phyloP scores from a whole-genome alignment of 2,888 invertebrate species.

The Heliconius cydno region DNA sequence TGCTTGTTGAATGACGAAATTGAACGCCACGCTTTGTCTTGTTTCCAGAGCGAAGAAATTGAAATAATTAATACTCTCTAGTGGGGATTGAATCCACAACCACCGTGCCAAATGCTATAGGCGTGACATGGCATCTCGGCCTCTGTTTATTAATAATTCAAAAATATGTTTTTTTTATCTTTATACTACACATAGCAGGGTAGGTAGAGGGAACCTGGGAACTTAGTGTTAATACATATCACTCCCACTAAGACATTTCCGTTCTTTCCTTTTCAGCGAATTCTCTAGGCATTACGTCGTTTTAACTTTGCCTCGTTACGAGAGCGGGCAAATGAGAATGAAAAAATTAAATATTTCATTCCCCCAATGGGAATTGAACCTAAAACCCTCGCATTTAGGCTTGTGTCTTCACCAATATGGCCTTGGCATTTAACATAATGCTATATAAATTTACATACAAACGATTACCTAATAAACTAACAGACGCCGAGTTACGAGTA shows the following conservation, averaged over 20 bases:
- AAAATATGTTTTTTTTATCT: background rate
- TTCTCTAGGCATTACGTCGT: too few relatives aligned
- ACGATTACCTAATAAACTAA: slow-evolving; percentile 15
- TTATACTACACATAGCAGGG: background rate
- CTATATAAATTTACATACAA: slow-evolving; percentile 3
- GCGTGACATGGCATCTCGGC: background rate
- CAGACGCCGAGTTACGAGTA: slow-evolving; percentile 9
- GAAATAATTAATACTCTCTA: background rate
- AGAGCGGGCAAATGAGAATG: too few relatives aligned
- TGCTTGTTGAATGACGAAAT: background rate
- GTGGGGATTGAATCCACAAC: background rate
- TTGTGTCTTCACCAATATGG: too few relatives aligned
- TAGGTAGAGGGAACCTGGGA: background rate
- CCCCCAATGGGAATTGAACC: background rate
- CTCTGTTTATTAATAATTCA: background rate
- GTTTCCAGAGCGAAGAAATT: background rate
- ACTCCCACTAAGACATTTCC: too few relatives aligned
- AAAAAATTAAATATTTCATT: too few relatives aligned
- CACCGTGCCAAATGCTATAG: too few relatives aligned
- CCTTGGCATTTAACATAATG: background rate
- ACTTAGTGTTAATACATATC: background rate
- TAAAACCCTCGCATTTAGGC: background rate
- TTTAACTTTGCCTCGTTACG: too few relatives aligned
- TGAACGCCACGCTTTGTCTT: background rate
- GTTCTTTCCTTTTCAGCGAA: too few relatives aligned